Evolutionary conservation across 2,113 vertebrate species (phyloP).

Genomic region (Neomonachus schauinslandi): DNA sequence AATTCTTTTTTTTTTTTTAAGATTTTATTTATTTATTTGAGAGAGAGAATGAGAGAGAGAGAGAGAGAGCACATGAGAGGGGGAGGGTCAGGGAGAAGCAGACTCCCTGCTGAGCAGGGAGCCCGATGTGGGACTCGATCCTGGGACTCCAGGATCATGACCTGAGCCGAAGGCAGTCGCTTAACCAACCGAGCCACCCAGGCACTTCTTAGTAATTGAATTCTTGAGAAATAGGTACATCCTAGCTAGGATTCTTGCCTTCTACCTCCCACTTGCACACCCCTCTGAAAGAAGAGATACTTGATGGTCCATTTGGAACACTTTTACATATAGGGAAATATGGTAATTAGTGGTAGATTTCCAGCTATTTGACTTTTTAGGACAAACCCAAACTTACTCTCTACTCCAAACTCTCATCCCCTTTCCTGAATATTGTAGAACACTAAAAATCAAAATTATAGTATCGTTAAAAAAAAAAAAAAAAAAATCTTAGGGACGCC

Average conservation of each 20-base stretch:
- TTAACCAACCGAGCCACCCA: too few relatives aligned
- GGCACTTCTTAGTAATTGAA: background rate
- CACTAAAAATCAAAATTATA: background rate
- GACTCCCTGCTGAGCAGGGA: too few relatives aligned
- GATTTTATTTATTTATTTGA: too few relatives aligned
- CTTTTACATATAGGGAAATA: background rate
- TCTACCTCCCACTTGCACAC: background rate
- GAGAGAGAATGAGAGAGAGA: too few relatives aligned
- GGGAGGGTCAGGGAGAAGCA: too few relatives aligned
- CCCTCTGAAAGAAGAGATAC: background rate
- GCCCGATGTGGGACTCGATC: too few relatives aligned
- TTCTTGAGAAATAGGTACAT: background rate
- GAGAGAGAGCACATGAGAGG: too few relatives aligned
- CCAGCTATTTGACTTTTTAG: background rate
- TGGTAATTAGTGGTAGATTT: background rate
- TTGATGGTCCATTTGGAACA: background rate
- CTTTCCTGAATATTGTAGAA: background rate
- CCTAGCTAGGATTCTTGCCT: background rate
- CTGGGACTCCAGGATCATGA: too few relatives aligned
- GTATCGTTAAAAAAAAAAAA: background rate
- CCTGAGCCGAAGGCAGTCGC: too few relatives aligned
- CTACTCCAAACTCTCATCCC: background rate
- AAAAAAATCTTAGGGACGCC: background rate
- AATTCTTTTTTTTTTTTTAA: background rate
- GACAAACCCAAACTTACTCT: background rate